Evolutionary conservation across 2,113 vertebrate species (phyloP).

Genomic region (Sprattus sprattus): DNA sequence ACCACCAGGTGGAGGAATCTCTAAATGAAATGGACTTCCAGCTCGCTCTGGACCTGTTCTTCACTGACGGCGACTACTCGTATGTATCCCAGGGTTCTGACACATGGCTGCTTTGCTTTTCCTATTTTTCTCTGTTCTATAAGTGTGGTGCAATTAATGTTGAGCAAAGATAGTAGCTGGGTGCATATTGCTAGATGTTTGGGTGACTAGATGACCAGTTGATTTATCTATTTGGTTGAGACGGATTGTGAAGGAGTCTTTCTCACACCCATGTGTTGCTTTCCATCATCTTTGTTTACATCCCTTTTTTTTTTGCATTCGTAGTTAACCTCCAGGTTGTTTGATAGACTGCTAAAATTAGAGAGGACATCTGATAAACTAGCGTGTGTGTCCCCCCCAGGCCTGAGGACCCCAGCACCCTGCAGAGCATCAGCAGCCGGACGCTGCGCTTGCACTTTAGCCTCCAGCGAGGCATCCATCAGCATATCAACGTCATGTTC

Average conservation of each 20-base stretch:
- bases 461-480: constrained; percentile 91
- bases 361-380: not conserved
- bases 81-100: constrained; percentile 71
- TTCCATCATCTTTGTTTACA: not conserved
- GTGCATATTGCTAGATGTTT: not conserved
- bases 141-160: not conserved
- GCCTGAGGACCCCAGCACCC: constrained; percentile 83
- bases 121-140: not conserved
- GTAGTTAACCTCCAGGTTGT: not conserved
- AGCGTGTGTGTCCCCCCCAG: constrained; percentile 58
- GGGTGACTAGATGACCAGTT: too few species aligned
- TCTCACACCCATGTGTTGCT: too few species aligned
- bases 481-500: constrained; percentile 97
- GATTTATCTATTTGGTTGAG: too few species aligned
- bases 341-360: not conserved
- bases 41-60: constrained; percentile 90
- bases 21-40: constrained; percentile 95
- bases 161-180: not conserved
- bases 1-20: constrained; percentile 87
- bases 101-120: not conserved
- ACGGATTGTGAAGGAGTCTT: too few species aligned
- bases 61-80: constrained; percentile 97
- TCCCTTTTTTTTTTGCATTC: not conserved
- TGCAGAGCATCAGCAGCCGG: constrained; percentile 95
- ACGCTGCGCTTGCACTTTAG: constrained; percentile 95